Percentiles rank a stretch among this genome's conserved stretches.
Evolutionary conservation across 1,140 invertebrate species (phyloP).

Genomic region (Drosophila trapezifrons): DNA sequence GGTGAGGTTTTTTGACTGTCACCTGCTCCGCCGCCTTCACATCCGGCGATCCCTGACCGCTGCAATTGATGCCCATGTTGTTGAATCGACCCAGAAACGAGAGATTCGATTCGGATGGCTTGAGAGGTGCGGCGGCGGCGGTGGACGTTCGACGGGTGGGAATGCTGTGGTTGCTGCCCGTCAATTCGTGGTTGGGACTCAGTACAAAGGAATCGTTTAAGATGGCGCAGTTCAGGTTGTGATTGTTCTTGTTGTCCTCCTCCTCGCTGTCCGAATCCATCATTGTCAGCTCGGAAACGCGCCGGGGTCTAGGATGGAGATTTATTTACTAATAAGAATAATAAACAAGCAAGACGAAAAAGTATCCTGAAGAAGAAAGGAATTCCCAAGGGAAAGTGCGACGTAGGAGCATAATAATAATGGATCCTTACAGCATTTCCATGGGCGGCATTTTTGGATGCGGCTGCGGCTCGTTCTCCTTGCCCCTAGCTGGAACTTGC

Average conservation of each 20-base stretch:
- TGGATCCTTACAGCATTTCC: slow-evolving; percentile 24
- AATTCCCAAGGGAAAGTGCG: not conserved
- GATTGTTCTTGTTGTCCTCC: slow-evolving; percentile 58
- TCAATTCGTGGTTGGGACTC: slow-evolving; percentile 66
- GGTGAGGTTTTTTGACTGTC: slow-evolving; percentile 33
- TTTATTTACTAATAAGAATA: no score
- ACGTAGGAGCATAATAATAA: not conserved
- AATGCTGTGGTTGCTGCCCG: slow-evolving; percentile 34
- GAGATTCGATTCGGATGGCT: slow-evolving; percentile 49
- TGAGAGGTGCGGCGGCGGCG: slow-evolving; percentile 8
- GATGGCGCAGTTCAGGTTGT: slow-evolving; percentile 80
- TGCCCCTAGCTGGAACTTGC: slow-evolving; percentile 13
- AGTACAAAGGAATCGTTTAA: slow-evolving; percentile 81
- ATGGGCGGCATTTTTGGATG: slow-evolving; percentile 1
- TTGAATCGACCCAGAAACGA: slow-evolving; percentile 73
- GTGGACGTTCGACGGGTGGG: slow-evolving; percentile 2
- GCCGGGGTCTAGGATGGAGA: slow-evolving; percentile 66
- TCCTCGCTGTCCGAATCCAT: slow-evolving; percentile 79
- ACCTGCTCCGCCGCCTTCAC: slow-evolving; percentile 1
- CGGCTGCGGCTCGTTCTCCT: slow-evolving; percentile 21
- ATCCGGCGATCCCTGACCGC: slow-evolving; percentile 36
- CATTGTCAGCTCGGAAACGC: slow-evolving; percentile 64
- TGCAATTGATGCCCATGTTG: slow-evolving; percentile 70
- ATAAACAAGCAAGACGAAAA: not conserved
- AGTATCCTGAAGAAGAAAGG: not conserved